Base-by-base conservation (phyloP, 2,888 invertebrate genomes). In the Nymphalis urticae region DNA sequence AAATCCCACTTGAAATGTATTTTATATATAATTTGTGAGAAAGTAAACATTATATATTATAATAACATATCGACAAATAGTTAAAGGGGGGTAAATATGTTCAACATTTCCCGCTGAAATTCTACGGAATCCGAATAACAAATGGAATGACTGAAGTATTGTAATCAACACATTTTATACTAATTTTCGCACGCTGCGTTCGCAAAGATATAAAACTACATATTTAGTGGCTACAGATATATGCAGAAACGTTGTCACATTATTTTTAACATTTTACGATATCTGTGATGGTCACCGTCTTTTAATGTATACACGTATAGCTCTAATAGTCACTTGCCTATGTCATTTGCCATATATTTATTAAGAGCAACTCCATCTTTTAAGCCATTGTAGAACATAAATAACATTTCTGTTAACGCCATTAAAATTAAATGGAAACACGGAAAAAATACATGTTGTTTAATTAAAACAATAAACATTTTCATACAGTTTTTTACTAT, bases 241-340 rank as follows among this genome's bases (percentile, higher is more conserved):
- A 72, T 65, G 59, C 65, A 68, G 60, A 56, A 71, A 62, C 68
- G 72, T 66, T 75, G 62, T 73, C 71, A 75, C 75, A 76, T 75
- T 75, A 76, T 76, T 75, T 75, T 69, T 75, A 56, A 68, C 74
- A 77, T 75, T 78, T 79, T 74, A 77, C 73, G 73, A 75, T 74
- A 71, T 75, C 27, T n/a, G 9, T 32, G 27, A 56, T 56, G 27
- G 3, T 32, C 32, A 27, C 32, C 17, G 54, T 56, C n/a, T 24
- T n/a, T 56, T 32, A 32, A 17, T 32, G 27, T 17, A n/a, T 56
- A 32, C 54, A 32, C 54, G 17, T 32, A 27, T 54, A 13, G 13
- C 4, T 42, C 13, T 13, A 42, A 13, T 42, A 42, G 13, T 42
- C n/a, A n/a, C n/a, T n/a, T n/a, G 21, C 21, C 21, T 21, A 21